Conservation (phyloP, 2,888 invertebrate genomes). For the Phragmatobia fuliginosa region DNA sequence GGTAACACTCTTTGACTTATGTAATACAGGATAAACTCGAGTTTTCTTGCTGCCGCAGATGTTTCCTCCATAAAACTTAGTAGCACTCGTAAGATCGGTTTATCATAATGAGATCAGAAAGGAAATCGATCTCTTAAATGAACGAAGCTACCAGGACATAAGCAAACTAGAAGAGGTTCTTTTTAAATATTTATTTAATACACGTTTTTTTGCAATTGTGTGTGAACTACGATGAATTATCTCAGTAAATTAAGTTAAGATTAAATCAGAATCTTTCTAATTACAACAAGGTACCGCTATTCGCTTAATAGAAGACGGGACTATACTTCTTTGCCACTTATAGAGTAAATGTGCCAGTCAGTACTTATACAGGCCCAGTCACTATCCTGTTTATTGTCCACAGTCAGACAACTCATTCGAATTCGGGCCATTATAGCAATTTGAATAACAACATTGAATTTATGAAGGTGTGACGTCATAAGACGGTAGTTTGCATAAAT, state of each 20-base stretch:
- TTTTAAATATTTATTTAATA: not conserved
- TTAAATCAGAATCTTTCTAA: not conserved
- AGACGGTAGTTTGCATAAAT: slow-evolving; percentile 17
- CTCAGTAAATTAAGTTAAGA: not conserved
- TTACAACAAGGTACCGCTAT: not conserved
- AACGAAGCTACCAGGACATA: slow-evolving; percentile 17
- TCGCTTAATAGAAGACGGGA: not conserved
- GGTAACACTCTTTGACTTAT: slow-evolving; percentile 15
- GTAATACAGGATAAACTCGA: slow-evolving; percentile 21
- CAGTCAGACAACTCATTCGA: slow-evolving; percentile 5
- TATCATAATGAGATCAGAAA: slow-evolving; percentile 23
- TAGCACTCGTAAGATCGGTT: slow-evolving; percentile 27
- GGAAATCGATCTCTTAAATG: not conserved
- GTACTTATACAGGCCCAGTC: slow-evolving; percentile 12
- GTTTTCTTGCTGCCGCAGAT: slow-evolving; percentile 37
- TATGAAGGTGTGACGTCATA: slow-evolving; percentile 22
- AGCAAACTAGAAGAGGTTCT: slow-evolving; percentile 9
- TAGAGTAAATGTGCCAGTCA: slow-evolving; percentile 6
- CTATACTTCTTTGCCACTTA: not conserved
- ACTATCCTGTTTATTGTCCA: slow-evolving; percentile 17
- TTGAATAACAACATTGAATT: slow-evolving; percentile 25
- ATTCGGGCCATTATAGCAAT: slow-evolving; percentile 24
- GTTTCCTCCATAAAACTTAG: slow-evolving; percentile 25
- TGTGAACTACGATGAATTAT: not conserved
- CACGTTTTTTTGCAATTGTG: not conserved